These are phyloP conservation scores for Fabriciana adippe DNA, from an alignment of 2,888 invertebrate genomes.

Conservation along the genomic window DNA sequence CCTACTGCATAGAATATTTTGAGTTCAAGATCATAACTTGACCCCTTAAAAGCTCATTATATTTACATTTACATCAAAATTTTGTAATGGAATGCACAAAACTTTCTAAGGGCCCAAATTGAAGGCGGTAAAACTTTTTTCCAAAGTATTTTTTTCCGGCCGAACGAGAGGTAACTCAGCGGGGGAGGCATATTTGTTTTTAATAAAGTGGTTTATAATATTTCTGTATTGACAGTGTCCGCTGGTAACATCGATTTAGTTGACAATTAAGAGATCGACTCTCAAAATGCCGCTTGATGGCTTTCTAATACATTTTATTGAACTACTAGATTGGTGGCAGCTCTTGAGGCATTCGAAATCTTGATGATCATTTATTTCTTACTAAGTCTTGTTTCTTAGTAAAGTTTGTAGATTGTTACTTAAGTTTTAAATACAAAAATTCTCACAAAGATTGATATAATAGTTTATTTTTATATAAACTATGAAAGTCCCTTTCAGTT, in stretches of 20 bases:
- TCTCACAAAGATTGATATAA: too few species aligned
- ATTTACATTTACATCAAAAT: conserved; percentile 11
- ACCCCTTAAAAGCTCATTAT: conserved; percentile 16
- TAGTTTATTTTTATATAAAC: background rate
- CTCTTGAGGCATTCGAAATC: background rate
- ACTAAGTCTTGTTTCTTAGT: too few species aligned
- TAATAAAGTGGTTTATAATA: conserved; percentile 64
- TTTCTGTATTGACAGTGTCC: conserved; percentile 44
- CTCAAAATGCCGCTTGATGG: conserved; percentile 15
- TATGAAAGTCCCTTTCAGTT: background rate
- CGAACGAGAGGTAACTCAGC: conserved; percentile 52
- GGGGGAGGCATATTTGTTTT: conserved; percentile 69
- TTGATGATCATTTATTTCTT: background rate
- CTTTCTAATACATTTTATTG: conserved; percentile 13
- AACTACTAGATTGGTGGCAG: conserved; percentile 4
- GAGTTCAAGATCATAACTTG: background rate
- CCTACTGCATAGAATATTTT: background rate
- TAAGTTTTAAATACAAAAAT: too few species aligned
- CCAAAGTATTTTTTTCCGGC: conserved; percentile 25
- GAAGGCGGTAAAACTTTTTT: conserved; percentile 6
- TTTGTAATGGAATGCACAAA: conserved; percentile 6
- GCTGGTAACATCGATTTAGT: conserved; percentile 26
- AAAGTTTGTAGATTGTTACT: too few species aligned
- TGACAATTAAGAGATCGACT: conserved; percentile 34
- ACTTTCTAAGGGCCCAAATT: conserved; percentile 15